Evolutionary conservation across 2,797 vertebrate species (phyloP).

Genomic region (Cephalopachus bancanus): DNA sequence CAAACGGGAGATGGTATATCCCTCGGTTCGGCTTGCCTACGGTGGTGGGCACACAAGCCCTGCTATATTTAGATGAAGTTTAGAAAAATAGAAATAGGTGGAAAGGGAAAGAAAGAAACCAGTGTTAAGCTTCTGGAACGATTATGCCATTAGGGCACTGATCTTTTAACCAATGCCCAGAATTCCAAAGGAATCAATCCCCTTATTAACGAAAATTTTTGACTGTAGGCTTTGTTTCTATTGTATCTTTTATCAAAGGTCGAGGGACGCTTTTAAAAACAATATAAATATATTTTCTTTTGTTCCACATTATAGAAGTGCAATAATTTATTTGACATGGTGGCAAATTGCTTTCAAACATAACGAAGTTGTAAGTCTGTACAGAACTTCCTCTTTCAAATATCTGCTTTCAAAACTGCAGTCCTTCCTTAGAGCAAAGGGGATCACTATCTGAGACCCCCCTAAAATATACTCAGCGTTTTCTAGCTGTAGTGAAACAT

Average conservation of each 20-base stretch:
- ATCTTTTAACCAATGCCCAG: constrained; percentile 43
- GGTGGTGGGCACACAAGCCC: constrained; percentile 56
- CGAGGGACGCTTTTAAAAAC: constrained; percentile 59
- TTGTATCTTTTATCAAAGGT: constrained; percentile 64
- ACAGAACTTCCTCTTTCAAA: constrained; percentile 64
- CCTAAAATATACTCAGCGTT: constrained; percentile 4
- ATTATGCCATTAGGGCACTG: constrained; percentile 50
- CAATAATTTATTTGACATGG: constrained; percentile 63
- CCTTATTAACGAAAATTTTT: constrained; percentile 77
- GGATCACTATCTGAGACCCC: constrained; percentile 16
- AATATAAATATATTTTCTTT: constrained; percentile 70
- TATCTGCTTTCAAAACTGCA: constrained; percentile 42
- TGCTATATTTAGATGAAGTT: constrained; percentile 52
- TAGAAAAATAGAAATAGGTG: background rate
- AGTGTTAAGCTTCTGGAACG: constrained; percentile 62
- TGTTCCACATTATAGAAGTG: constrained; percentile 61
- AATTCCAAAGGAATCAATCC: constrained; percentile 77
- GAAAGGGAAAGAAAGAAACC: constrained; percentile 69
- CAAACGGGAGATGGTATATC: constrained; percentile 56
- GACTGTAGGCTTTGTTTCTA: constrained; percentile 69
- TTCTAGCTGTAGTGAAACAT: constrained; percentile 52
- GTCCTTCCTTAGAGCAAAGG: constrained; percentile 62
- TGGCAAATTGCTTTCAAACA: constrained; percentile 60
- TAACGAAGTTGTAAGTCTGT: constrained; percentile 63
- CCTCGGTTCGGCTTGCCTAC: constrained; percentile 44